Conservation (phyloP, 2,113 vertebrate species). For the Phainopepla nitens region DNA sequence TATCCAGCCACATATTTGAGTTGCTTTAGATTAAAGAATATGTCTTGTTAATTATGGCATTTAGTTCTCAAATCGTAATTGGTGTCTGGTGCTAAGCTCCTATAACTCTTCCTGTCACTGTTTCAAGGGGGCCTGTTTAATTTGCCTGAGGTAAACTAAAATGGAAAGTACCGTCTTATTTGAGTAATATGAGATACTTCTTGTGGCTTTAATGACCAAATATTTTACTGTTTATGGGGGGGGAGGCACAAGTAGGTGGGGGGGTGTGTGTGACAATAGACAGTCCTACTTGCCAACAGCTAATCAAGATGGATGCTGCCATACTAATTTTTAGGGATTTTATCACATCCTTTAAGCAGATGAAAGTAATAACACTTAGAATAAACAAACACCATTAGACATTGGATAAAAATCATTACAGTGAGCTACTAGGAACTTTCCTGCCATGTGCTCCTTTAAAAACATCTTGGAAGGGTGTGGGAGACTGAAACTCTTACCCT, state of each 20-base stretch:
- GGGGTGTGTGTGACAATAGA: constrained; percentile 1
- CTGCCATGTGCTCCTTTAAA: background rate
- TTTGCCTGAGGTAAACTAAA: constrained; percentile 71
- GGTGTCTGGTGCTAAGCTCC: constrained; percentile 62
- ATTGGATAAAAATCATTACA: constrained; percentile 15
- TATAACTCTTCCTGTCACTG: constrained; percentile 48
- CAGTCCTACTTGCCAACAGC: constrained; percentile 54
- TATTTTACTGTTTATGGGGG: constrained; percentile 19
- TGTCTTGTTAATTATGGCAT: constrained; percentile 71
- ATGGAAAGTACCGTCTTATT: constrained; percentile 84
- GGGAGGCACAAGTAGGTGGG: background rate
- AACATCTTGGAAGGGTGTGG: background rate
- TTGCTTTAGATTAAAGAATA: constrained; percentile 75
- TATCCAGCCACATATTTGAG: constrained; percentile 74
- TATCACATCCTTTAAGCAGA: constrained; percentile 58
- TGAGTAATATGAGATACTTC: constrained; percentile 72
- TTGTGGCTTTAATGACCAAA: constrained; percentile 68
- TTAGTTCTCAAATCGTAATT: constrained; percentile 71
- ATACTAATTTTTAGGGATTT: constrained; percentile 74
- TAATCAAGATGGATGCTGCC: constrained; percentile 73
- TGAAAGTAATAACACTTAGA: constrained; percentile 47
- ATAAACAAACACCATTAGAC: constrained; percentile 54
- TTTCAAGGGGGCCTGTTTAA: constrained; percentile 63
- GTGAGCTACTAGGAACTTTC: constrained; percentile 40
- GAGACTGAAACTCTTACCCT: constrained; percentile 30